A percentile compares a stretch with the other conserved stretches of the same genome.
Evolutionary conservation across 2,888 invertebrate species (phyloP).

Genomic region (Protonemura montana): DNA sequence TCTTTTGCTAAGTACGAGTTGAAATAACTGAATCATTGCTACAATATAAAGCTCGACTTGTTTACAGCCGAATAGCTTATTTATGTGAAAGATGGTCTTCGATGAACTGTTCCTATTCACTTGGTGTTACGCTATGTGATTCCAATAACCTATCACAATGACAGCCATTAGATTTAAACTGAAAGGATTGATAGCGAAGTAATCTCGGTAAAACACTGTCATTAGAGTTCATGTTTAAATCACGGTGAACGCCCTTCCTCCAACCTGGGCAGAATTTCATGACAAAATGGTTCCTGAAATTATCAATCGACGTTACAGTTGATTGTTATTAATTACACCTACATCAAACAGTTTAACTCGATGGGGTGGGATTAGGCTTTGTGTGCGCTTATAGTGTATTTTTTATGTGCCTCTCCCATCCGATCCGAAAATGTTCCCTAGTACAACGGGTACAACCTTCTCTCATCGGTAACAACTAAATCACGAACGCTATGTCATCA

Average conservation of each 20-base stretch:
- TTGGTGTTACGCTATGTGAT: neutral
- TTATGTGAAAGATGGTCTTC: neutral
- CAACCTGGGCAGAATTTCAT: neutral
- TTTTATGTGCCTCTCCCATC: no score
- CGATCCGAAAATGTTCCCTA: no score
- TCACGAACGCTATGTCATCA: no score
- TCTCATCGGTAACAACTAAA: no score
- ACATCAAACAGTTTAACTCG: neutral
- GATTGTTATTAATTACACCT: neutral
- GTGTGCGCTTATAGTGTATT: neutral
- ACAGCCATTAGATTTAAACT: conserved; percentile 5
- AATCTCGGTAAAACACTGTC: neutral
- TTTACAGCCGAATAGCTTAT: neutral
- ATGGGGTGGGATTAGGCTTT: neutral
- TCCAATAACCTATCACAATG: conserved; percentile 12
- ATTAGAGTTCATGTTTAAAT: neutral
- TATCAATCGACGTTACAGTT: neutral
- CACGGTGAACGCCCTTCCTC: neutral
- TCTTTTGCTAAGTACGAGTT: neutral
- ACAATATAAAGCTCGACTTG: neutral
- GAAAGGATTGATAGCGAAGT: neutral
- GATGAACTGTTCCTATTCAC: neutral
- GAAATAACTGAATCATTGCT: neutral
- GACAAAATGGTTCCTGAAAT: neutral
- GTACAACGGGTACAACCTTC: no score